phyloP scores from a whole-genome alignment of 1,140 invertebrate species.

The Lepeophtheirus salmonis region DNA sequence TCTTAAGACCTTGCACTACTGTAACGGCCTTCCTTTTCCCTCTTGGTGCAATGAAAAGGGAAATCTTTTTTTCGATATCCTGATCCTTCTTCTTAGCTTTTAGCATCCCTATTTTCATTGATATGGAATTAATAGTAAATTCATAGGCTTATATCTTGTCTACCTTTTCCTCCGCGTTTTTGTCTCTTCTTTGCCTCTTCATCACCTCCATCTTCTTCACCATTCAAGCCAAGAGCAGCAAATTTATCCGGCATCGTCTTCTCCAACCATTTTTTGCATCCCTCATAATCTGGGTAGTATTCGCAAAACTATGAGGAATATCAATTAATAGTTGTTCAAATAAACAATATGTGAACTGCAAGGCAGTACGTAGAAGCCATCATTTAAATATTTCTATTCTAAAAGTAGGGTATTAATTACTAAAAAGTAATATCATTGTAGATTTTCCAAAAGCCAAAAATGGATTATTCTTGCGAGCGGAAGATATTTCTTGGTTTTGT shows the following conservation, averaged over 20 bases:
- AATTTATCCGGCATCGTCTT: constrained; percentile 81
- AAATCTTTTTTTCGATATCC: constrained; percentile 51
- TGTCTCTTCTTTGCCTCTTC: constrained; percentile 86
- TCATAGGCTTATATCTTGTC: too few species aligned
- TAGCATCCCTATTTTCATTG: too few species aligned
- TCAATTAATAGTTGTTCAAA: constrained; percentile 8
- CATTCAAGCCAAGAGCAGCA: constrained; percentile 44
- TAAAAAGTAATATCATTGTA: too few species aligned
- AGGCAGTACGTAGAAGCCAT: too few species aligned
- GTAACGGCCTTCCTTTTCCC: constrained; percentile 99
- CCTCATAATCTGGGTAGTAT: constrained; percentile 91
- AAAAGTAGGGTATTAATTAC: too few species aligned
- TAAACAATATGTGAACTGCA: constrained; percentile 8
- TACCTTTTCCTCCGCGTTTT: constrained; percentile 72
- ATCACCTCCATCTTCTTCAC: constrained; percentile 41
- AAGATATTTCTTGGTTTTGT: too few species aligned
- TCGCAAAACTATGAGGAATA: constrained; percentile 66
- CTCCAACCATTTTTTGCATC: constrained; percentile 91
- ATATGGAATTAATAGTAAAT: too few species aligned
- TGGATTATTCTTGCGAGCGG: too few species aligned
- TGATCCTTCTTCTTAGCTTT: constrained; percentile 66
- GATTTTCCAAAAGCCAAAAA: too few species aligned
- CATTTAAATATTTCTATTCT: too few species aligned
- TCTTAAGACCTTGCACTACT: constrained; percentile 39
- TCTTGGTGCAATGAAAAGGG: constrained; percentile 69